A percentile compares a stretch with the other conserved stretches of the same genome.
Evolutionary conservation across 2,797 vertebrate genomes (phyloP).

Genomic region (Sebastes hopkinsi): DNA sequence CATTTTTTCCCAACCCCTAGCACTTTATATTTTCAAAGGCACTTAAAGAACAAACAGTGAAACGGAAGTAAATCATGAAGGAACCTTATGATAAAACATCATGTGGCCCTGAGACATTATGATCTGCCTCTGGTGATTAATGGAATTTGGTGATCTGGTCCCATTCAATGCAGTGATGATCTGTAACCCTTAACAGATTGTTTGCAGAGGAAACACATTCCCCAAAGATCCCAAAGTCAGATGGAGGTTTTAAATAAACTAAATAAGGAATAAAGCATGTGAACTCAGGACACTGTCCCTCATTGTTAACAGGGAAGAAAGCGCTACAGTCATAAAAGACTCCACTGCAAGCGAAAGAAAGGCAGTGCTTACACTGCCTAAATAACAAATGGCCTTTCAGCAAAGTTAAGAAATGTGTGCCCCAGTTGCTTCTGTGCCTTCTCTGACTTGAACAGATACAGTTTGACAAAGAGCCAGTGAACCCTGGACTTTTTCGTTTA

Average conservation of each 20-base stretch:
- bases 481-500: slow-evolving; percentile 51
- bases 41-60: slow-evolving; percentile 11
- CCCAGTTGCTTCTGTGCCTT: slow-evolving; percentile 34
- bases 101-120: neutral
- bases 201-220: slow-evolving; percentile 25
- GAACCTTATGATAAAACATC: slow-evolving; percentile 1
- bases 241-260: neutral
- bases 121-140: slow-evolving; percentile 24
- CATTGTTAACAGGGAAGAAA: slow-evolving; percentile 25
- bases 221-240: slow-evolving; percentile 17
- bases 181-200: neutral
- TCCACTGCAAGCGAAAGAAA: slow-evolving; percentile 32
- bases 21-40: slow-evolving; percentile 1
- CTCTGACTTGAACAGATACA: slow-evolving; percentile 52
- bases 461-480: slow-evolving; percentile 55
- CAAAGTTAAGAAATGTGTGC: slow-evolving; percentile 48
- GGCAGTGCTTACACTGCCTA: slow-evolving; percentile 22
- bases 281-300: neutral
- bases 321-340: slow-evolving; percentile 1
- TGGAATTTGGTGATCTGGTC: slow-evolving; percentile 14
- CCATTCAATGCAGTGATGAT: neutral
- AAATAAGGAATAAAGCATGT: slow-evolving; percentile 7
- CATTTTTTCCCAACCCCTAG: neutral
- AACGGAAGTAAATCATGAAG: slow-evolving; percentile 13
- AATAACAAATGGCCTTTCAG: slow-evolving; percentile 62